Percentiles rank a stretch among this genome's conserved stretches.
These are phyloP conservation scores for Drosophila subobscura DNA, from an alignment of 1,140 invertebrate genomes.

Conservation along the genomic window DNA sequence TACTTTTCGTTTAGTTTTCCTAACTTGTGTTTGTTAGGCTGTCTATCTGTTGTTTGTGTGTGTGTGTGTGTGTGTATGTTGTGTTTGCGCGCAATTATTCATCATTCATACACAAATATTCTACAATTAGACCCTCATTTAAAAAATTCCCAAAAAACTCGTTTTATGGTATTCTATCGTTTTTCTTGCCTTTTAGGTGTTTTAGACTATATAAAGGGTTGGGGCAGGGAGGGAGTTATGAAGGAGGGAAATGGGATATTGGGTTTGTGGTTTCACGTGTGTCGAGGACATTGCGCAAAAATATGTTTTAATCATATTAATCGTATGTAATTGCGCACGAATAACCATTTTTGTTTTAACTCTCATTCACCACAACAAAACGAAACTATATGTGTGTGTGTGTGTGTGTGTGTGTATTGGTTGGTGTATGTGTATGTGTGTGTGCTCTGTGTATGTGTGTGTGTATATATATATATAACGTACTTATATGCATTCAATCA, in stretches of 20 bases:
- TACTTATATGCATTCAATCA: slow-evolving; percentile 81
- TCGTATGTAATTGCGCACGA: slow-evolving; percentile 68
- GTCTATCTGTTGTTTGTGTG: slow-evolving; percentile 16
- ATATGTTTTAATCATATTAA: slow-evolving; percentile 78
- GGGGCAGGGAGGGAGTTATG: slow-evolving; percentile 1
- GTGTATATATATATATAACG: slow-evolving; percentile 76
- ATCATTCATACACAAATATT: slow-evolving; percentile 77
- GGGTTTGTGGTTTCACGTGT: slow-evolving; percentile 18
- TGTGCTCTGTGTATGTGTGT: slow-evolving; percentile 45
- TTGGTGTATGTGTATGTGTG: slow-evolving; percentile 36
- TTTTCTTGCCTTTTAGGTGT: slow-evolving; percentile 41
- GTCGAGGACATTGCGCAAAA: slow-evolving; percentile 65
- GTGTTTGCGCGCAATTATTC: slow-evolving; percentile 45
- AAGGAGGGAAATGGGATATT: slow-evolving; percentile 13
- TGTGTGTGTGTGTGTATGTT: slow-evolving; percentile 27
- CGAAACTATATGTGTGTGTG: slow-evolving; percentile 47
- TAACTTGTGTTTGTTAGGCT: slow-evolving; percentile 19
- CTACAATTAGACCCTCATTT: slow-evolving; percentile 70
- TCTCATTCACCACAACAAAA: slow-evolving; percentile 58
- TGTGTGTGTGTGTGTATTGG: slow-evolving; percentile 34
- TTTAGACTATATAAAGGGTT: slow-evolving; percentile 62
- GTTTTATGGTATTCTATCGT: slow-evolving; percentile 58
- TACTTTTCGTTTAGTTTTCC: slow-evolving; percentile 33
- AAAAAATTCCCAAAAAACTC: slow-evolving; percentile 75
- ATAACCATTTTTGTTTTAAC: slow-evolving; percentile 30